These are phyloP conservation scores for Chloroclysta siterata DNA, from an alignment of 2,888 invertebrate species.

Conservation along the genomic window DNA sequence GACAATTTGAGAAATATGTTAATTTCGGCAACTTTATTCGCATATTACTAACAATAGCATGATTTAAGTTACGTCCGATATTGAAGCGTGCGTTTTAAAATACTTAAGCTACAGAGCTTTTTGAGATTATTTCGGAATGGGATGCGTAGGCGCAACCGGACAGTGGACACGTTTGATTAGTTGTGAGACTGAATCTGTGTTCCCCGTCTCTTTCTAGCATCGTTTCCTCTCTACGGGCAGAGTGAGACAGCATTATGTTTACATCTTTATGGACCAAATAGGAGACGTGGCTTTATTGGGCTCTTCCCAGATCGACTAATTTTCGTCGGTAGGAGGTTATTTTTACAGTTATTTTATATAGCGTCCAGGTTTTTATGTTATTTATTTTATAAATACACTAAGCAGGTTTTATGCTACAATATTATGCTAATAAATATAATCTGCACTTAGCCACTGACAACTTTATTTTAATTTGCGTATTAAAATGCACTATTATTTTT, in stretches of 20 bases:
- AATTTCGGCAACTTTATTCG: conserved; percentile 50
- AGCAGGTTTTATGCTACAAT: not conserved
- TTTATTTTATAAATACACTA: conserved; percentile 50
- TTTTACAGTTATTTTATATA: conserved; percentile 61
- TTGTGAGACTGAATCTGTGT: conserved; percentile 68
- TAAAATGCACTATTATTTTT: no score
- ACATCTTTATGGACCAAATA: conserved; percentile 72
- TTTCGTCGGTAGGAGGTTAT: conserved; percentile 74
- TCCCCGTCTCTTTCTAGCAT: conserved; percentile 62
- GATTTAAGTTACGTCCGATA: conserved; percentile 30
- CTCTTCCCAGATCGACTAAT: conserved; percentile 78
- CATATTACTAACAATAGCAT: conserved; percentile 38
- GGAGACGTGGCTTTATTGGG: conserved; percentile 77
- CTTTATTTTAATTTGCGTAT: not conserved
- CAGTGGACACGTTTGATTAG: conserved; percentile 82
- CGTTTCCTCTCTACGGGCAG: conserved; percentile 40
- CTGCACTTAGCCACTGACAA: not conserved
- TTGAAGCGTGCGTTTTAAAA: conserved; percentile 18
- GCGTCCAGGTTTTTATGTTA: conserved; percentile 63
- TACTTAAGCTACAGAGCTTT: conserved; percentile 32
- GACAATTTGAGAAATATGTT: conserved; percentile 58
- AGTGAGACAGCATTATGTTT: conserved; percentile 67
- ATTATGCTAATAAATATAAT: not conserved
- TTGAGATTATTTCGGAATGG: conserved; percentile 56
- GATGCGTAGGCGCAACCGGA: conserved; percentile 75